A percentile compares a stretch with the other conserved stretches of the same genome.
Evolutionary conservation across 2,113 vertebrate genomes (phyloP).

Genomic region (Etheostoma spectabile): DNA sequence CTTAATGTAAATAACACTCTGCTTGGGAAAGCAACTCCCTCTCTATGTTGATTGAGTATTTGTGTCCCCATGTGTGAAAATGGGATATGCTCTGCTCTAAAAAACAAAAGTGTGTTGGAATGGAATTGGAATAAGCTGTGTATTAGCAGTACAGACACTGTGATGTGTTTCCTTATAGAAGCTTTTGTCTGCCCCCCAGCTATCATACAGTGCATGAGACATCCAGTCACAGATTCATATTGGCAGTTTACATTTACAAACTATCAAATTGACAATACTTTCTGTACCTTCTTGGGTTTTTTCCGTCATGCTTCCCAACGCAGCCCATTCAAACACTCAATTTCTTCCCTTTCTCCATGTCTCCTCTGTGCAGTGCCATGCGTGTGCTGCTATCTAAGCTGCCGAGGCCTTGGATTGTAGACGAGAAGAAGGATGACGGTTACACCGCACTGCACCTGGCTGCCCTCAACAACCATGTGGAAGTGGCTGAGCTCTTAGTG

Average conservation of each 20-base stretch:
- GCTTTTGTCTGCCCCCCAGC: conserved; percentile 28
- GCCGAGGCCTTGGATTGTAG: conserved; percentile 98
- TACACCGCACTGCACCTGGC: conserved; percentile 98
- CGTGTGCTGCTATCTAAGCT: conserved; percentile 96
- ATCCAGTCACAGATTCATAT: conserved; percentile 45
- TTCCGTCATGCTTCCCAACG: conserved; percentile 6
- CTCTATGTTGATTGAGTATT: conserved; percentile 72
- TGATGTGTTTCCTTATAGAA: conserved; percentile 49
- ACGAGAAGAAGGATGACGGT: conserved; percentile 99
- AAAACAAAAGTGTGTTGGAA: conserved; percentile 26
- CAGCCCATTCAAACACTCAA: conserved; percentile 1
- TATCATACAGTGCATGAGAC: conserved; percentile 19
- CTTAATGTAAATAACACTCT: conserved; percentile 69
- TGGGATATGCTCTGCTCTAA: conserved; percentile 58
- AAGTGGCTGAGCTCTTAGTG: conserved; percentile 97
- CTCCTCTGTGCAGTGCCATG: conserved; percentile 89
- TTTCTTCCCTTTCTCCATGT: neutral
- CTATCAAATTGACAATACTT: conserved; percentile 27
- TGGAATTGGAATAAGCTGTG: conserved; percentile 44
- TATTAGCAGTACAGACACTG: conserved; percentile 46
- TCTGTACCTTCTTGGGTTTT: conserved; percentile 23
- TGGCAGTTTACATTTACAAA: conserved; percentile 30
- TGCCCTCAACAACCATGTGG: conserved; percentile 98
- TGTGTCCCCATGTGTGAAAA: conserved; percentile 66
- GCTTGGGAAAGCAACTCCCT: conserved; percentile 65